A percentile compares a stretch with the other conserved stretches of the same genome.
These are phyloP conservation scores for Sigmodon hispidus DNA, from an alignment of 2,113 vertebrate species.

Conservation along the genomic window DNA sequence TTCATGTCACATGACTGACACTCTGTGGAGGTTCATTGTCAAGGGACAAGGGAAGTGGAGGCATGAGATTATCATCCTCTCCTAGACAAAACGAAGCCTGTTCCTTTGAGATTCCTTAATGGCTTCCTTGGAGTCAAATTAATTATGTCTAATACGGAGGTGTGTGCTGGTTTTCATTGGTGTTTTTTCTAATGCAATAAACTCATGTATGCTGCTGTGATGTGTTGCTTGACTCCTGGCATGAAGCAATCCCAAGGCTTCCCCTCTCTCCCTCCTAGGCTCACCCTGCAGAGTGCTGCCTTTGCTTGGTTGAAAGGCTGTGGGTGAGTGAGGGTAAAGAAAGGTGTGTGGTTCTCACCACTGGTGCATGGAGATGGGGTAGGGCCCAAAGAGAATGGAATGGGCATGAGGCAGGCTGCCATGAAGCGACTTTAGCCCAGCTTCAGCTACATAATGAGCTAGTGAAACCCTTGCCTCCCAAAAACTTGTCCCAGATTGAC, in stretches of 20 bases:
- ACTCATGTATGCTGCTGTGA: constrained; percentile 75
- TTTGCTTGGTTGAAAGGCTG: not conserved
- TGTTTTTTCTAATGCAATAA: constrained; percentile 86
- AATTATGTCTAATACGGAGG: constrained; percentile 76
- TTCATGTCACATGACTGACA: not conserved
- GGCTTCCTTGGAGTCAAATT: constrained; percentile 76
- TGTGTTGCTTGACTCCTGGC: not conserved
- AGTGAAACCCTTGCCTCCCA: not conserved
- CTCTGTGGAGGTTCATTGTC: not conserved
- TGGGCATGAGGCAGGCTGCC: not conserved
- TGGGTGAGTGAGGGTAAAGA: not conserved
- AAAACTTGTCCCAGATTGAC: not conserved
- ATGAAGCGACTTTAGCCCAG: not conserved
- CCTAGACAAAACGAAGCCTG: constrained; percentile 35
- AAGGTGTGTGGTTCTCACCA: not conserved
- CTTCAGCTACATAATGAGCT: not conserved
- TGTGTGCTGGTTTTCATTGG: constrained; percentile 79
- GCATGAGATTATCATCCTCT: not conserved
- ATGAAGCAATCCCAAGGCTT: not conserved
- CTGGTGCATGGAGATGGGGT: not conserved
- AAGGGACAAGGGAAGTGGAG: constrained; percentile 20
- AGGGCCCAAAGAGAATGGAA: not conserved
- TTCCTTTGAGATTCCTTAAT: constrained; percentile 71
- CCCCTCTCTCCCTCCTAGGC: not conserved
- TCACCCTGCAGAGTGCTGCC: not conserved